Evolutionary conservation across 2,888 invertebrate species (phyloP), one percentile per base, ranked within the genome.

Genomic region (Leptarthrus brevirostris): DNA sequence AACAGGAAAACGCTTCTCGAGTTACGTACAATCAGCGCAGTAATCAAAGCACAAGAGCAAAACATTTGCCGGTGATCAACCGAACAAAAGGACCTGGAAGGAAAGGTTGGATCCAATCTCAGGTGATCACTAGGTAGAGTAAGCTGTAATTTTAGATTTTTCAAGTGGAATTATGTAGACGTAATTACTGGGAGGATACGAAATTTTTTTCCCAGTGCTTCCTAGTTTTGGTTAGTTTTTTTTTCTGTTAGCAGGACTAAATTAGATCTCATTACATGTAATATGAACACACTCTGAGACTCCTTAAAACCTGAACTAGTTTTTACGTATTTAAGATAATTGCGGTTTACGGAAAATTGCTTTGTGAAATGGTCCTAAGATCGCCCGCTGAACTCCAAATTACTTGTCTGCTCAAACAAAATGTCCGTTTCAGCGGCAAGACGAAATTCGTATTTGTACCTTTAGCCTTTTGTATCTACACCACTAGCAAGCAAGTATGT

Each of bases 1-100:
- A 72, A 72, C 75, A 75, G 75, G 75, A 75, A 75, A 75, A 74
- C 72, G 71, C 75, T 74, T 75, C 75, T 75, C 71, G 73, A 69
- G 74, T 75, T 75, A 75, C 75, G 64, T 52, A 66, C 70, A 73
- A 75, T 75, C 75, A 49, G 40, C 66, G 70, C 56, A 22, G 74
- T 61, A 47, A 64, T 44, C 52, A 73, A 24, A 58, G 71, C 61
- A 71, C 74, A 66, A 61, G n/a, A 49, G 12, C 53, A 24, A 24
- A 64, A 44, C 47, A 24, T 24, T 40, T 24, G 47, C 6, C 47
- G n/a, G 44, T 47, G 64, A 47, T 58, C 40, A 30, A 34, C 34
- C 30, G 56, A 61, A 73, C 61, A 73, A 75, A 61, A 75, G 71
- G 70, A 30, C 34, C 14, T 70, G 70, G 72, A 64, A 53, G 53